Evolutionary conservation across 2,113 vertebrate genomes (phyloP).

Genomic region (Festucalex cinctus): DNA sequence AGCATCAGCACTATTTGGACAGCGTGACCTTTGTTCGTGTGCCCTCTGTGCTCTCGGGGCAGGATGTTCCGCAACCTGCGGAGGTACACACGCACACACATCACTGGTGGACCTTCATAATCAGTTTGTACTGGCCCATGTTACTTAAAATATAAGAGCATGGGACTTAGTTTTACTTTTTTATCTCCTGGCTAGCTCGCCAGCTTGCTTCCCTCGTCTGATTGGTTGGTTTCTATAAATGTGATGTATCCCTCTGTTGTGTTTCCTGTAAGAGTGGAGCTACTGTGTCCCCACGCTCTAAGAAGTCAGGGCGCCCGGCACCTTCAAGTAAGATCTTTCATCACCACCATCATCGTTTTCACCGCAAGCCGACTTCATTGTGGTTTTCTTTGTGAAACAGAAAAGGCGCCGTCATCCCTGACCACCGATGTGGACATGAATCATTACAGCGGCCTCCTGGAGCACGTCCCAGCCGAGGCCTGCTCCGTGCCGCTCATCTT

Average conservation of each 20-base stretch:
- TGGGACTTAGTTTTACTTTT: too few relatives aligned
- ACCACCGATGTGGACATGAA: conserved; percentile 76
- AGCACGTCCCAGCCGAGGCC: conserved; percentile 76
- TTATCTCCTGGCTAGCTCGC: too few relatives aligned
- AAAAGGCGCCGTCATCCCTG: conserved; percentile 12
- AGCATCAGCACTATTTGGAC: conserved; percentile 80
- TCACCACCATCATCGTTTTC: neutral
- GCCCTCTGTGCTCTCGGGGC: conserved; percentile 44
- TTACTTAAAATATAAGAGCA: too few relatives aligned
- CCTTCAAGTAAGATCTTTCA: conserved; percentile 13
- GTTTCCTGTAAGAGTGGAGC: conserved; percentile 20
- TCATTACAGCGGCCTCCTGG: conserved; percentile 80
- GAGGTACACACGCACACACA: conserved; percentile 38
- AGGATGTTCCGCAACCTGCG: neutral
- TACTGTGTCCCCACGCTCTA: conserved; percentile 11
- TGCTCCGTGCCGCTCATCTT: conserved; percentile 83
- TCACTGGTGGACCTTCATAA: too few relatives aligned
- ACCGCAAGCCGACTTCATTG: neutral
- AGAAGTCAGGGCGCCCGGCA: conserved; percentile 10
- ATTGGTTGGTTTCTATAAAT: too few relatives aligned
- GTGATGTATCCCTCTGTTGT: neutral
- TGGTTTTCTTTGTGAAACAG: neutral
- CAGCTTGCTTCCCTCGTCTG: too few relatives aligned
- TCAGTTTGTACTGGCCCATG: too few relatives aligned
- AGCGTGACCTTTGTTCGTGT: conserved; percentile 73